A percentile compares a stretch with the other conserved stretches of the same genome.
Evolutionary conservation across 2,113 vertebrate genomes (phyloP).

Genomic region (Tetraodon nigroviridis): DNA sequence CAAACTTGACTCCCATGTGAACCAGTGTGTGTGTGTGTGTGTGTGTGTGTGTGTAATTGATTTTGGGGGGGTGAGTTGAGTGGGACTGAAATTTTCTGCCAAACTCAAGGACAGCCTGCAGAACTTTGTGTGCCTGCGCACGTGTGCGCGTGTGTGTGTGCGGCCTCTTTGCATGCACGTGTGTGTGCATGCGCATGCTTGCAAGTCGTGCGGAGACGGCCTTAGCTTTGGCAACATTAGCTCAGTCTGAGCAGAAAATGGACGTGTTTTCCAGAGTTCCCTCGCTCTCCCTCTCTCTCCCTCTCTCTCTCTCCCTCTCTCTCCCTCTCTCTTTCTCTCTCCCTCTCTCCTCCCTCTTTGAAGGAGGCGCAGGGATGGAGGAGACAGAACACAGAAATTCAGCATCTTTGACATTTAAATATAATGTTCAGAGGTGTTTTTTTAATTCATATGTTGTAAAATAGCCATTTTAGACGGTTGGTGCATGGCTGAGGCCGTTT

Average conservation of each 20-base stretch:
- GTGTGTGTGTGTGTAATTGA: slow-evolving; percentile 7
- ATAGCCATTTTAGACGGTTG: too few relatives aligned
- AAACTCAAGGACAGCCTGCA: slow-evolving; percentile 46
- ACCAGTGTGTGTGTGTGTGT: background rate
- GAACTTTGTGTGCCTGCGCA: slow-evolving; percentile 39
- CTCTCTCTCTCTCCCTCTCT: slow-evolving; percentile 9
- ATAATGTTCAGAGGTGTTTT: background rate
- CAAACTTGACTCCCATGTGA: slow-evolving; percentile 31
- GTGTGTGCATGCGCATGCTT: slow-evolving; percentile 30
- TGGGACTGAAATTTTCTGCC: slow-evolving; percentile 53
- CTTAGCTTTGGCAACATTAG: slow-evolving; percentile 45
- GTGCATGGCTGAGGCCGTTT: background rate
- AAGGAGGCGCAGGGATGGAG: slow-evolving; percentile 79
- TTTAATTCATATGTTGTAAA: background rate
- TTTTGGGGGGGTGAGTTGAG: slow-evolving; percentile 28
- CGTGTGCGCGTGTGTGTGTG: slow-evolving; percentile 3
- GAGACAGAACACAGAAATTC: background rate
- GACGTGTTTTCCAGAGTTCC: slow-evolving; percentile 54
- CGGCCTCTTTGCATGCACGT: background rate
- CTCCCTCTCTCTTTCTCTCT: slow-evolving; percentile 9
- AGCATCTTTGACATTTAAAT: background rate
- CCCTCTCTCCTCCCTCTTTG: too few relatives aligned
- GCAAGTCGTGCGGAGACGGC: background rate
- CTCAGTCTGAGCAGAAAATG: slow-evolving; percentile 49
- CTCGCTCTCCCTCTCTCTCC: slow-evolving; percentile 10